Base-by-base conservation (phyloP, 2,888 invertebrate genomes). In the Scaptodrosophila latifasciaeformis region DNA sequence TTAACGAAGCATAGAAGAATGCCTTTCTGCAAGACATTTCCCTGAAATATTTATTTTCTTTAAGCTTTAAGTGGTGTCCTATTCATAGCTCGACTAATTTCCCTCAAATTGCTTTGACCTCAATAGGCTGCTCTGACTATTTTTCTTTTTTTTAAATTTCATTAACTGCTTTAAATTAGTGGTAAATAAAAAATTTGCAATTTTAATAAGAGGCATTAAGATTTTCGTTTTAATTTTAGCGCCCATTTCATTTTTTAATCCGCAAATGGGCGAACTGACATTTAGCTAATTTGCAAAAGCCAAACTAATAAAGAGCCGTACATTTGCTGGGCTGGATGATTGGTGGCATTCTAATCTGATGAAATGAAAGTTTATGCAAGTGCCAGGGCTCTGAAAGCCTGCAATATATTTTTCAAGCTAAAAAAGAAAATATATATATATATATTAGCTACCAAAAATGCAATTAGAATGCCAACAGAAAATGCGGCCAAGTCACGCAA, bases 121-220 rank as follows among this genome's bases (percentile, higher is more conserved):
- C 24, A 24, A 24, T n/a, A n/a, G n/a, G n/a, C n/a, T n/a, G 24
- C 24, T 5, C 24, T 5, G 24, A 24, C n/a, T 65, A 54, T 68
- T 54, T 46, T 53, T 29, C 30, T 40, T 42, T 40, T 45, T 44
- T 52, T 40, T 42, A 76, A 72, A 76, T 67, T 70, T 65, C 56
- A 3, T 24, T 24, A 72, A n/a, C n/a, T n/a, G n/a, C n/a, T n/a
- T n/a, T n/a, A n/a, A n/a, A n/a, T n/a, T n/a, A n/a, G n/a, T n/a
- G n/a, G n/a, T n/a, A n/a, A n/a, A n/a, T n/a, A n/a, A n/a, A n/a
- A 58, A 72, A 76, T 76, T 70, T 70, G 65, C 67, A 63, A 72
- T 76, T 72, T 76, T 70, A 72, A 72, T 70, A 70, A 70, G 31
- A 7, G 12, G 10, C 12, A 24, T 24, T 24, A n/a, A n/a, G n/a